A percentile compares a stretch with the other conserved stretches of the same genome.
Conservation (phyloP, 2,888 invertebrate genomes). For the Helleia helle region DNA sequence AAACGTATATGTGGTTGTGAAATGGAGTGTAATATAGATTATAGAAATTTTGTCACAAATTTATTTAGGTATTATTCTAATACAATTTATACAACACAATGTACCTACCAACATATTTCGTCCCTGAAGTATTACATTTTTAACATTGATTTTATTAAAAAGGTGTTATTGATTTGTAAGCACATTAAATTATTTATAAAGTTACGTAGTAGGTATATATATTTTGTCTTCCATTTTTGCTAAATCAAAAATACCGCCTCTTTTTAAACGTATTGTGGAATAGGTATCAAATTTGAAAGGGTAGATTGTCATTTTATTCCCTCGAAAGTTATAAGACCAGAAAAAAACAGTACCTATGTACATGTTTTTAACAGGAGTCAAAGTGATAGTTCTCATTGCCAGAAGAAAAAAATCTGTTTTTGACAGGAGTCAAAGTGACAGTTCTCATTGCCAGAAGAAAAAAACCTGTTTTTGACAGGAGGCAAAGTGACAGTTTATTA, state of each 20-base stretch:
- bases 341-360: too few relatives aligned
- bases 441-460: too few relatives aligned
- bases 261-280: too few relatives aligned
- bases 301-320: too few relatives aligned
- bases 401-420: too few relatives aligned
- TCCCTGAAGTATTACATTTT: not conserved
- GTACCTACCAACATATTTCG: not conserved
- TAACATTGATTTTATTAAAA: not conserved
- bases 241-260: not conserved
- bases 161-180: not conserved
- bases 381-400: not conserved
- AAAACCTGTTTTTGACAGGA: not conserved
- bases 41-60: constrained; percentile 9
- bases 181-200: not conserved
- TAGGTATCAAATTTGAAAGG: too few relatives aligned
- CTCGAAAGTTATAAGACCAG: too few relatives aligned
- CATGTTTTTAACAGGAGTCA: not conserved
- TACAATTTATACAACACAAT: not conserved
- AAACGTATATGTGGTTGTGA: constrained; percentile 9
- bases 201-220: not conserved
- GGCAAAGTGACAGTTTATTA: not conserved
- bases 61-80: not conserved
- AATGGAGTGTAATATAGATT: not conserved
- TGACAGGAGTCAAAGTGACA: not conserved
- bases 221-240: not conserved